A percentile compares a stretch with the other conserved stretches of the same genome.
phyloP scores from a whole-genome alignment of 2,797 vertebrate genomes.

The Sitta carolinensis region DNA sequence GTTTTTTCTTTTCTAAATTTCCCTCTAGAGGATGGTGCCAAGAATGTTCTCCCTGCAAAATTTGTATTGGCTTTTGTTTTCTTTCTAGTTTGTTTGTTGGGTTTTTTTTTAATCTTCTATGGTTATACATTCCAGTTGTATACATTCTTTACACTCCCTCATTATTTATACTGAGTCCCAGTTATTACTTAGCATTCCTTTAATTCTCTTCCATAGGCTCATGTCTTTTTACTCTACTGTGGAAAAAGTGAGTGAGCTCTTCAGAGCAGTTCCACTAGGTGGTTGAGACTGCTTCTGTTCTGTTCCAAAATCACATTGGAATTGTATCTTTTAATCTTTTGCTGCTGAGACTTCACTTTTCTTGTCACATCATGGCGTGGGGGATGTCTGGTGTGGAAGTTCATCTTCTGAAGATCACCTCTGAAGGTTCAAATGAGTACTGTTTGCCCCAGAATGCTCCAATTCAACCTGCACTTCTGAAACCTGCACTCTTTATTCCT shows the following conservation, averaged over 20 bases:
- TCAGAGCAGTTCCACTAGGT: background rate
- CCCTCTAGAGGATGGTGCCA: background rate
- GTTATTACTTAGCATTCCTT: background rate
- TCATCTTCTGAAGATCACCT: background rate
- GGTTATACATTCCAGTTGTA: background rate
- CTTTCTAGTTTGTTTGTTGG: background rate
- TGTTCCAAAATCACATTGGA: background rate
- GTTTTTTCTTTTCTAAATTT: background rate
- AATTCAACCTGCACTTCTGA: background rate
- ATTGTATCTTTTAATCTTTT: background rate
- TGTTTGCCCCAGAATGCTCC: background rate
- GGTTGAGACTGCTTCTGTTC: background rate
- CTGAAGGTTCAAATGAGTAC: background rate
- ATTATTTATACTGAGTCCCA: conserved; percentile 14
- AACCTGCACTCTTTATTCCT: background rate
- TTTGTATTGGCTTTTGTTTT: background rate
- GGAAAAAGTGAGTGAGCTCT: background rate
- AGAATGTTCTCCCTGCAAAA: background rate
- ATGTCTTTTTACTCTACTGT: background rate
- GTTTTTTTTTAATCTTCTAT: background rate
- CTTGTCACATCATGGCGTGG: rapidly evolving
- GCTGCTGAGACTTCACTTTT: background rate
- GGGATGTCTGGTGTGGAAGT: background rate
- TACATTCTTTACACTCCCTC: background rate
- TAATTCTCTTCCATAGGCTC: background rate